phyloP scores from a whole-genome alignment of 2,113 vertebrate genomes.

The Tragelaphus imberbis region DNA sequence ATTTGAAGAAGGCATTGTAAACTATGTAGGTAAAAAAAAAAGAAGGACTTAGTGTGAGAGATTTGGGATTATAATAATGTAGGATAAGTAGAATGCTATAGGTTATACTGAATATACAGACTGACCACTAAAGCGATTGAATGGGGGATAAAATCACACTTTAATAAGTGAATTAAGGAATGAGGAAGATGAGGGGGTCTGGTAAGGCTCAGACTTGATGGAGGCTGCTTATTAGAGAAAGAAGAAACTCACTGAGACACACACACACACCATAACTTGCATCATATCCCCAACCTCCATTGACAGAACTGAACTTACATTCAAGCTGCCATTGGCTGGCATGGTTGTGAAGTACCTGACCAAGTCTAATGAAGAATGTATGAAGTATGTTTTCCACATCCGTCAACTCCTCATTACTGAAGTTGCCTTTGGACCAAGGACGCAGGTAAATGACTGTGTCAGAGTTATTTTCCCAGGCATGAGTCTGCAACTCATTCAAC shows the following conservation, averaged over 20 bases:
- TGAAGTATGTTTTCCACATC: accelerated
- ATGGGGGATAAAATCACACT: not conserved
- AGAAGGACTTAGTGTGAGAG: not conserved
- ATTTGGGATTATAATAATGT: not conserved
- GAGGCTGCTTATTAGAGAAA: not conserved
- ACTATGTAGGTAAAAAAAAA: not conserved
- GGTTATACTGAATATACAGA: not conserved
- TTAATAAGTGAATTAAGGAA: not conserved
- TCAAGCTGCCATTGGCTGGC: not conserved
- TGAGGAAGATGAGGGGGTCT: not conserved
- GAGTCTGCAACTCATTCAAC: not conserved
- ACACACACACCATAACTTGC: not conserved
- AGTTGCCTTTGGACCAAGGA: not conserved
- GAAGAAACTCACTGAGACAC: not conserved
- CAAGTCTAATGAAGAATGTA: accelerated
- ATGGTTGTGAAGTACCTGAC: accelerated
- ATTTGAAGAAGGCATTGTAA: not conserved
- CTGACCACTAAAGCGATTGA: not conserved
- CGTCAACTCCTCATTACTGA: not conserved
- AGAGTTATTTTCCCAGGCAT: not conserved
- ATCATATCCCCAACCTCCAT: accelerated
- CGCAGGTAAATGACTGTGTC: not conserved
- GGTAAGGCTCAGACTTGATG: not conserved
- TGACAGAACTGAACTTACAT: not conserved
- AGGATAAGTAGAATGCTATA: not conserved